Base-by-base conservation (phyloP, 2,113 vertebrate genomes). In the Aythya baeri region DNA sequence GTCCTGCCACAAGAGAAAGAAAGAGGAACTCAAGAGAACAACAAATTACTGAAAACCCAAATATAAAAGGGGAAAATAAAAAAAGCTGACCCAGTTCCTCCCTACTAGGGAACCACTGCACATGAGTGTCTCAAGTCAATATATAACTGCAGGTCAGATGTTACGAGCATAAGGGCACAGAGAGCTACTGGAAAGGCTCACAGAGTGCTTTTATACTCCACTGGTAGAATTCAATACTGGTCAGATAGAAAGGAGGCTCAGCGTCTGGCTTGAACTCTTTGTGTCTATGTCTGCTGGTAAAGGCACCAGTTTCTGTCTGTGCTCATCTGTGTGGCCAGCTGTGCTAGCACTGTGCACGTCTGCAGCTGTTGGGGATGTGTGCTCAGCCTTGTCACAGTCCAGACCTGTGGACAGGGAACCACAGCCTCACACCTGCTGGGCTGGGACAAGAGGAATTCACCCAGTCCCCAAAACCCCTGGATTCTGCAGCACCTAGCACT, bases 1-100 rank as follows among this genome's bases (percentile, higher is more conserved):
- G 96, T 99, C 99, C 99, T 99, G 93, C 18, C 98, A 97, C n/a
- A 87, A 77, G 80, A 87, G 38, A 88, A 82, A 86, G 1, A 54
- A 94, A 82, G 50, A 91, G 78, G 27, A 88, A 52, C 29, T 83
- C 72, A 61, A 54, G 43, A 38, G 20, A 49, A 49, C 46, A 49
- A 49, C 20, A 21, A 59, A 36, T 63, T 83, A 81, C 0, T 29
- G 13, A 82, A 70, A 79, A 11, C 14, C 29, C 15, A 58, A 62
- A 75, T 34, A n/a, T 66, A 70, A 55, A 14, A 27, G 26, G 26
- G 25, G 17, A 34, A 65, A 17, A 72, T 32, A 26, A 38, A 65
- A 17, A 72, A 55, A 4, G 12, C 38, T 71, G n/a, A 68, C 7
- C 10, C 23, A 34, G 21, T 38, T 34, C 44, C 59, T 50, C 16